These are phyloP conservation scores for Anser brachyrhynchus DNA, from an alignment of 2,113 vertebrate species.

Conservation along the genomic window DNA sequence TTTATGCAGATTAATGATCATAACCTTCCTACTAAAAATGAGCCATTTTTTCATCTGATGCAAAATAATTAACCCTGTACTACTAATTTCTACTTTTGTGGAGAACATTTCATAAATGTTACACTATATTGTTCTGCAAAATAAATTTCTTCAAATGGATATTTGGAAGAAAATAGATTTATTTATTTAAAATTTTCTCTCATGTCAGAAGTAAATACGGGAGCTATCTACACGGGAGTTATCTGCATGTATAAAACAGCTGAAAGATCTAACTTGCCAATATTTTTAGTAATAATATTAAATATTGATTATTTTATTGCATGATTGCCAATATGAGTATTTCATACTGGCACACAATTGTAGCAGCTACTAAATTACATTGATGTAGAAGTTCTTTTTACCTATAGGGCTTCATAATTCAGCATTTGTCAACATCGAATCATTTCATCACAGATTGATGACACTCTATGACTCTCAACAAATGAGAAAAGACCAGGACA, in stretches of 20 bases:
- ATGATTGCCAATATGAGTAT: conserved; percentile 43
- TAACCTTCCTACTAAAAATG: background rate
- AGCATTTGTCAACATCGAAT: conserved; percentile 65
- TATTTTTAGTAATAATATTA: conserved; percentile 45
- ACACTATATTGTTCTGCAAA: background rate
- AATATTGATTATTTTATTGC: conserved; percentile 58
- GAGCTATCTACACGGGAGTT: background rate
- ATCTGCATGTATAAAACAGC: background rate
- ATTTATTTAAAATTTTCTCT: background rate
- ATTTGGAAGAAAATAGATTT: background rate
- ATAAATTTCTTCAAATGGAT: background rate
- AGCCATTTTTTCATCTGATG: background rate
- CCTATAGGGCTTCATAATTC: conserved; percentile 70
- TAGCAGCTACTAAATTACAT: conserved; percentile 63
- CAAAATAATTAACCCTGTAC: background rate
- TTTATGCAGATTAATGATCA: background rate
- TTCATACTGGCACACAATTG: conserved; percentile 18
- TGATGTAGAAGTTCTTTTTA: conserved; percentile 62
- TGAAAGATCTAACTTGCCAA: background rate
- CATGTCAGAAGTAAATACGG: background rate
- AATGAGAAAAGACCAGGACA: background rate
- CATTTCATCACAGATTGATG: conserved; percentile 55
- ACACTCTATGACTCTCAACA: background rate
- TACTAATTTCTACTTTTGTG: background rate
- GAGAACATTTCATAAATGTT: background rate